Evolutionary conservation across 1,140 invertebrate genomes (phyloP).

Genomic region (Halyomorpha halys): DNA sequence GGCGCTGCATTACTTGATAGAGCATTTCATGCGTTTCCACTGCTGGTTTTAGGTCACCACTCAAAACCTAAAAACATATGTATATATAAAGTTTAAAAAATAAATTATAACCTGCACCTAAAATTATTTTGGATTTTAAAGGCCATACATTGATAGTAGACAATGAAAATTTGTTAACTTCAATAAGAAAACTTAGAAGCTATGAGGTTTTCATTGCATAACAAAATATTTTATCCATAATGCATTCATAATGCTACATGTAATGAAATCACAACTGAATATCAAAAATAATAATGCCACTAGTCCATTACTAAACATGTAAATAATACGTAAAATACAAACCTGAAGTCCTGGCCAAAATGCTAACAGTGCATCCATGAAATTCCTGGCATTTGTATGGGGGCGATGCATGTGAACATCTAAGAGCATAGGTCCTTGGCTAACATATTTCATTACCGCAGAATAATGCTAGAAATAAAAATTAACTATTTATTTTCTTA

Average conservation of each 20-base stretch:
- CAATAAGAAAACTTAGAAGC: no score
- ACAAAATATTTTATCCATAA: no score
- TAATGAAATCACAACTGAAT: no score
- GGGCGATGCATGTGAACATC: slow-evolving; percentile 99
- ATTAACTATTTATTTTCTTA: not conserved
- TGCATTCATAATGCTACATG: no score
- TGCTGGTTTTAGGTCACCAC: slow-evolving; percentile 89
- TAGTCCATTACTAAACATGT: no score
- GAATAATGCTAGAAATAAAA: slow-evolving; percentile 70
- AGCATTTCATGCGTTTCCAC: slow-evolving; percentile 96
- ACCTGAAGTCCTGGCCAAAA: slow-evolving; percentile 98
- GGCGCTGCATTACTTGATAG: slow-evolving; percentile 91
- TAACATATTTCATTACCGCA: slow-evolving; percentile 97
- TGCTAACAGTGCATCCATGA: slow-evolving; percentile 93
- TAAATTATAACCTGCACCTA: no score
- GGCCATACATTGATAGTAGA: no score
- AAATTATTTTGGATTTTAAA: no score
- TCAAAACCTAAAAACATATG: slow-evolving; percentile 49
- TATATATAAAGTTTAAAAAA: slow-evolving; percentile 4
- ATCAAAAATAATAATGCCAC: slow-evolving; percentile 8
- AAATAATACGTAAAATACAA: slow-evolving; percentile 24
- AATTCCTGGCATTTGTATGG: slow-evolving; percentile 87
- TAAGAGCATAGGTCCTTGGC: slow-evolving; percentile 85
- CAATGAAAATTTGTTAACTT: no score
- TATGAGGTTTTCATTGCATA: no score